A percentile compares a stretch with the other conserved stretches of the same genome.
Conservation (phyloP, 2,888 invertebrate species). For the Stratiomys singularior region DNA sequence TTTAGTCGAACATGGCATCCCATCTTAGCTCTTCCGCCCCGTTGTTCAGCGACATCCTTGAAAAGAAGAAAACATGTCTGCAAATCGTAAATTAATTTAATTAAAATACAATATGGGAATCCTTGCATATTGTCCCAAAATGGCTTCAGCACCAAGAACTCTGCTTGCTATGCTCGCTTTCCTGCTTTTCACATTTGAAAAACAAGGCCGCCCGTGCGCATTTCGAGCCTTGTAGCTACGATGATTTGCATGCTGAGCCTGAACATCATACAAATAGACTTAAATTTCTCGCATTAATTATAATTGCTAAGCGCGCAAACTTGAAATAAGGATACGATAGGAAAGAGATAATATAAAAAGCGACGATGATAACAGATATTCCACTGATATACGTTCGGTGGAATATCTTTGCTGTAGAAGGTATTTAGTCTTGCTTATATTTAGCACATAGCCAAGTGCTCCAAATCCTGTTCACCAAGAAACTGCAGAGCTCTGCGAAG, state of each 20-base stretch:
- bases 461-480: not conserved
- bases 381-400: no score
- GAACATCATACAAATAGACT: not conserved
- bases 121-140: not conserved
- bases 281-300: slow-evolving; percentile 32
- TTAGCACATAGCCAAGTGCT: not conserved
- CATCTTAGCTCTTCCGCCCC: not conserved
- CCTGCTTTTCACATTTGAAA: no score
- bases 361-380: no score
- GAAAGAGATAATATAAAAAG: not conserved
- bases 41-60: not conserved
- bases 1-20: not conserved
- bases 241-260: not conserved
- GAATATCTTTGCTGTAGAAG: no score
- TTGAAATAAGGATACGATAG: no score
- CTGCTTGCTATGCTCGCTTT: no score
- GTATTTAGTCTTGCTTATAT: not conserved
- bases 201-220: not conserved
- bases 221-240: not conserved
- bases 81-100: slow-evolving; percentile 46
- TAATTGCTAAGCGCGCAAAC: slow-evolving; percentile 1
- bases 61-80: slow-evolving; percentile 32
- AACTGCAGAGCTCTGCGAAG: not conserved
- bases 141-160: slow-evolving; percentile 13
- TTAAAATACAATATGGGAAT: slow-evolving; percentile 41